Conservation (phyloP, 2,113 vertebrate species). For the Boulengeromyrus knoepffleri region DNA sequence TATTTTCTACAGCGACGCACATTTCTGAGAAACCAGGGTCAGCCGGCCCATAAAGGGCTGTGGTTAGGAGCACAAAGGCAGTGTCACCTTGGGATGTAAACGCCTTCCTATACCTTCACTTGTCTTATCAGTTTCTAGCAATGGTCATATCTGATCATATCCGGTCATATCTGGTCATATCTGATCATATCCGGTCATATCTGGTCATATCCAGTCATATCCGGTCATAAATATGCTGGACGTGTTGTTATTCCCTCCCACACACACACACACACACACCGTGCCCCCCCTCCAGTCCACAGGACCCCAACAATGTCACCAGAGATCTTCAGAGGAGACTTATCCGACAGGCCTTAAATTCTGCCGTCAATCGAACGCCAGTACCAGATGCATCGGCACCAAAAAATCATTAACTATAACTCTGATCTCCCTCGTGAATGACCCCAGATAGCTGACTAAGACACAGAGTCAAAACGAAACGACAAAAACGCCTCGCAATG, state of each 20-base stretch:
- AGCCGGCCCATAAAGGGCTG: background rate
- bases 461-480: background rate
- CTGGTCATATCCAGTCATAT: background rate
- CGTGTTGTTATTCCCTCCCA: background rate
- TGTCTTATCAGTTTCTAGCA: background rate
- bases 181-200: too few relatives aligned
- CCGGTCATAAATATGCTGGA: background rate
- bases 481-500: background rate
- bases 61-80: background rate
- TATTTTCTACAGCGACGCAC: background rate
- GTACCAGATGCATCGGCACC: background rate
- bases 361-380: background rate
- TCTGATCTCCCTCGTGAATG: background rate
- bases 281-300: background rate
- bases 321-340: background rate
- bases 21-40: background rate
- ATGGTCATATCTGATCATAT: background rate
- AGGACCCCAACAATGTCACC: background rate
- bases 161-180: background rate
- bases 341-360: background rate
- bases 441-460: slow-evolving; percentile 6
- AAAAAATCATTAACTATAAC: background rate
- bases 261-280: too few relatives aligned
- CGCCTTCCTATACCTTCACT: background rate
- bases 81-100: background rate